Evolutionary conservation across 2,888 invertebrate species (phyloP).

Genomic region (Vesta saturnalis): DNA sequence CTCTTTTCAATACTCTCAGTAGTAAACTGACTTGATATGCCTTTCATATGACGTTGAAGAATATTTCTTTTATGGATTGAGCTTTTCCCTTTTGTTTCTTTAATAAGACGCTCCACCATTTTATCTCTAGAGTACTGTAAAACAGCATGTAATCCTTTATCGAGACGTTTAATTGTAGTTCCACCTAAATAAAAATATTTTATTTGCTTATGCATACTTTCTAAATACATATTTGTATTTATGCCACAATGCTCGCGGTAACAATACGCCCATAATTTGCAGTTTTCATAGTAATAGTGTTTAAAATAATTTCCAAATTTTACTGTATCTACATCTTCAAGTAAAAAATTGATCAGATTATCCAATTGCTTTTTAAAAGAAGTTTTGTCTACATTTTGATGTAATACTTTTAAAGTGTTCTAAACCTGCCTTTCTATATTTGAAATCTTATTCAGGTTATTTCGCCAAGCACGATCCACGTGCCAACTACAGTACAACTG

Average conservation of each 20-base stretch:
- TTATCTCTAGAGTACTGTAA: neutral
- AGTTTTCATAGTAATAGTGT: neutral
- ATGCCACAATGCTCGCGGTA: neutral
- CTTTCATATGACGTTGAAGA: no score
- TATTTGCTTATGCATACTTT: neutral
- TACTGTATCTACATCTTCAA: neutral
- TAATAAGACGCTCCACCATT: neutral
- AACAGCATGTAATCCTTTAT: slow-evolving; percentile 8
- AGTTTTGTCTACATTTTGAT: neutral
- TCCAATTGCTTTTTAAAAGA: neutral
- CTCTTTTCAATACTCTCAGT: no score
- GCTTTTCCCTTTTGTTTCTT: no score
- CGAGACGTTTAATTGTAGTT: slow-evolving; percentile 1
- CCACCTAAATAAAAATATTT: slow-evolving; percentile 10
- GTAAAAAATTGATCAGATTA: neutral
- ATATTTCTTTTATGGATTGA: no score
- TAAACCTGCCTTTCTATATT: no score
- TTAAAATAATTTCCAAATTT: neutral
- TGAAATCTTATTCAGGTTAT: no score
- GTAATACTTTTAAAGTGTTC: neutral
- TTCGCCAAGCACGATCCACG: no score
- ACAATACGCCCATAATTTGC: neutral
- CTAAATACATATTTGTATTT: slow-evolving; percentile 13
- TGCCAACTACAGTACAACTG: no score
- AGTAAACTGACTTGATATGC: no score